A percentile compares a stretch with the other conserved stretches of the same genome.
phyloP scores from a whole-genome alignment of 2,888 invertebrate genomes.

The Scelioninae gen. 2 region DNA sequence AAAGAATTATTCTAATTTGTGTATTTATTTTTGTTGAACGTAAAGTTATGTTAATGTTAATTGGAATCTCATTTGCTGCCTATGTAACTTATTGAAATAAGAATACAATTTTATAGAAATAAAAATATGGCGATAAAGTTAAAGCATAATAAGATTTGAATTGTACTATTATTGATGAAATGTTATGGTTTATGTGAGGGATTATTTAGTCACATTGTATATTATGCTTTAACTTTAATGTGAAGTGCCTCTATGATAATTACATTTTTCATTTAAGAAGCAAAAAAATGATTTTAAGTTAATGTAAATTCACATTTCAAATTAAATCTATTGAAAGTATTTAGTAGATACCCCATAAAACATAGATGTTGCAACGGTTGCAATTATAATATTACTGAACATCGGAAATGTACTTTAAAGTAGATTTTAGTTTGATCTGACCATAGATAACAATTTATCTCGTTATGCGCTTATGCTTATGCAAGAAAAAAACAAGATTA shows the following conservation, averaged over 20 bases:
- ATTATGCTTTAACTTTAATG: constrained; percentile 6
- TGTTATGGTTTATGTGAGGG: too few relatives aligned
- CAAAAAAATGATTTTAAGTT: too few relatives aligned
- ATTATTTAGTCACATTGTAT: too few relatives aligned
- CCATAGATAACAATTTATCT: constrained; percentile 31
- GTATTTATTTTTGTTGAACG: too few relatives aligned
- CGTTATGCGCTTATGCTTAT: constrained; percentile 34
- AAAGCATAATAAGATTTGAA: neutral
- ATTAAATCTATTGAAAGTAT: constrained; percentile 11
- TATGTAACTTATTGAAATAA: neutral
- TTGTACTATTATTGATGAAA: neutral
- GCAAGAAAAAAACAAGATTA: constrained; percentile 31
- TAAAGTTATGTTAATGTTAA: too few relatives aligned
- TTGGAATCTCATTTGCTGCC: too few relatives aligned
- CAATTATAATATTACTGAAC: constrained; percentile 5
- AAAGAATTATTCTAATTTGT: too few relatives aligned
- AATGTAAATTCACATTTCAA: neutral
- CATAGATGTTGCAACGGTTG: constrained; percentile 28
- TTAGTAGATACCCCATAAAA: constrained; percentile 13
- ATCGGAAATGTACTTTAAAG: constrained; percentile 39
- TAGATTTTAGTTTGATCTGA: constrained; percentile 22
- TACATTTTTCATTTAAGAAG: too few relatives aligned
- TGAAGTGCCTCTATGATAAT: too few relatives aligned
- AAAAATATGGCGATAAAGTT: neutral
- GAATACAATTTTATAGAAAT: neutral